Evolutionary conservation across 30 jellyfish, hydroid and myxozoan species (phyloP).

Genomic region (Nemopilema nomurai): DNA sequence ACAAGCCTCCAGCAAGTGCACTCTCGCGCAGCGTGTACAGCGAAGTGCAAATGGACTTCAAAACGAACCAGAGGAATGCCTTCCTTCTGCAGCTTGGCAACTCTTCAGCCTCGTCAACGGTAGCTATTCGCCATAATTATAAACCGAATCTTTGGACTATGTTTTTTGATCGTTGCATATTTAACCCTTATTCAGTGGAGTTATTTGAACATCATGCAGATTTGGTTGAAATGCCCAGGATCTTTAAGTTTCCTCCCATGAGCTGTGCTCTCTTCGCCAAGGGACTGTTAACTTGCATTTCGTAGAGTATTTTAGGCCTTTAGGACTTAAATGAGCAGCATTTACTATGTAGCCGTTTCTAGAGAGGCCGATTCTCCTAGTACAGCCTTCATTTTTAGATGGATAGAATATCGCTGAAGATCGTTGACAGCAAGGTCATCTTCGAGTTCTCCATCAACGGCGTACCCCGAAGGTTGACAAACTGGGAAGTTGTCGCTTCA

Average conservation of each 20-base stretch:
- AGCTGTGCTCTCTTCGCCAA: no score
- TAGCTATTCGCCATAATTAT: neutral
- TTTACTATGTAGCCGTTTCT: no score
- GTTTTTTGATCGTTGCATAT: no score
- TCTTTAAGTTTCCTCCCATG: no score
- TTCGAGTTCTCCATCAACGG: conserved; percentile 53
- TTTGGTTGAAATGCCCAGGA: no score
- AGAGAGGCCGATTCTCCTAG: no score
- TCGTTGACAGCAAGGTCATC: conserved; percentile 46
- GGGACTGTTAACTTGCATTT: no score
- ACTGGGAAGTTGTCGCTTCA: conserved; percentile 82
- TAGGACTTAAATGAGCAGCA: no score
- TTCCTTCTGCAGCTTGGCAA: conserved; percentile 57
- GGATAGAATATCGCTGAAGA: conserved; percentile 49
- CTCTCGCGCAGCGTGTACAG: conserved; percentile 34
- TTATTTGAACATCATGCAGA: no score
- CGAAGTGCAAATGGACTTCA: conserved; percentile 70
- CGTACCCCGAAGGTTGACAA: conserved; percentile 32
- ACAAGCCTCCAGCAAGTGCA: conserved; percentile 37
- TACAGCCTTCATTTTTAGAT: conserved; percentile 15
- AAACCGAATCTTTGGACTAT: neutral
- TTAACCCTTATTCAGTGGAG: no score
- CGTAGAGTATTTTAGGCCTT: no score
- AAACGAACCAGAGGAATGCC: conserved; percentile 59
- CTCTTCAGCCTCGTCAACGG: conserved; percentile 51